Conservation (phyloP, 1,140 invertebrate species). For the Tetramorium simillimum region DNA sequence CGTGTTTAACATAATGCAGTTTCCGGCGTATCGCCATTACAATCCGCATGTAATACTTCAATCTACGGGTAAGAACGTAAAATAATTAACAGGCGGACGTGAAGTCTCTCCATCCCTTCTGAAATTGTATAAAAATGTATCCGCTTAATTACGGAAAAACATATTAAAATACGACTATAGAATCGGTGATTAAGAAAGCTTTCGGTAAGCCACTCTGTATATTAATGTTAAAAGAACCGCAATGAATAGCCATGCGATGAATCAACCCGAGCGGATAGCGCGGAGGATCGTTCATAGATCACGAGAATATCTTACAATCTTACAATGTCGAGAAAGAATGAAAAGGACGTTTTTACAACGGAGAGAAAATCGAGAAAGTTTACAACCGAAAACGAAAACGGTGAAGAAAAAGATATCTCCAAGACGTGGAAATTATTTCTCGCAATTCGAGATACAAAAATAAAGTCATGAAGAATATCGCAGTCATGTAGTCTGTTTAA, state of each 20-base stretch:
- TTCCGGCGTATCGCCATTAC: slow-evolving; percentile 2
- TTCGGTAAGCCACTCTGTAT: neutral
- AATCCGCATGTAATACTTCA: slow-evolving; percentile 9
- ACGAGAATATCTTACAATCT: neutral
- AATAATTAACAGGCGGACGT: neutral
- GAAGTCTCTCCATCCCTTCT: neutral
- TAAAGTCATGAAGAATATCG: slow-evolving; percentile 50
- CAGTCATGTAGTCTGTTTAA: slow-evolving; percentile 23
- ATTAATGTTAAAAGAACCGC: neutral
- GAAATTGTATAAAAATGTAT: neutral
- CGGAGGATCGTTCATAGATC: neutral
- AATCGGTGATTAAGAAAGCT: neutral
- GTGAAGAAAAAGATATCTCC: neutral
- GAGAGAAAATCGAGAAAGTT: slow-evolving; percentile 2
- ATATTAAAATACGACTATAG: neutral
- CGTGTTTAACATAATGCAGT: slow-evolving; percentile 38
- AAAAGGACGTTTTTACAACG: neutral
- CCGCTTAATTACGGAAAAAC: neutral
- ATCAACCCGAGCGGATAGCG: neutral
- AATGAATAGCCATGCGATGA: neutral
- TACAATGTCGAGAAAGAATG: neutral
- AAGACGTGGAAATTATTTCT: neutral
- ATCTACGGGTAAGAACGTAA: neutral
- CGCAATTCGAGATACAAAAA: slow-evolving; percentile 21
- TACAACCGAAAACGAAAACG: neutral